Evolutionary conservation across 1,140 invertebrate genomes (phyloP), one percentile per base, ranked within the genome.

Genomic region (Nomia melanderi): DNA sequence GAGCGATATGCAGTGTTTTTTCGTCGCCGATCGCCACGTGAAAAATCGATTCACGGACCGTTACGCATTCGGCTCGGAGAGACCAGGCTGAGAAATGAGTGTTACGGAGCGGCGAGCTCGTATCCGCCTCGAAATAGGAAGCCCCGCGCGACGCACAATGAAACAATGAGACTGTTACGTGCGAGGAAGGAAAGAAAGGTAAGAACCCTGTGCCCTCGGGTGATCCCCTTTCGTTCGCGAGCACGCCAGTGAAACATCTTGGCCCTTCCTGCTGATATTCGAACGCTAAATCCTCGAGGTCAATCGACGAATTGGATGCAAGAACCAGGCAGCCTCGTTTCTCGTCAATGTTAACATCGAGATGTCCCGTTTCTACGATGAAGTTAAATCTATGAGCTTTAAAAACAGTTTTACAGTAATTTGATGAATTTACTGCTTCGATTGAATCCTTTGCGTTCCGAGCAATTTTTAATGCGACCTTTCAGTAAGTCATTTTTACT

Each of bases 31-130:
- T 82, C 72, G 64, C 36, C 72, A 64, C 7, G 44, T 83, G 77
- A 84, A 79, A 84, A 84, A 83, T 84, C 78, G 57, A 57, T 79
- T 80, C 77, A 84, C 77, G 81, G 81, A 67, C 82, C 82, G 82
- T 84, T 84, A 83, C 81, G 25, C 59, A 77, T 84, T 63, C 72
- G 74, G 81, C 56, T 47, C 81, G 62, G 11, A 66, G 56, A 44
- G 31, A 79, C 50, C n/a, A 17, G 33, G 39, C 59, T 73, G 69
- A 78, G 56, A 78, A 81, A 77, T 57, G 76, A 54, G 14, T 70
- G 66, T 77, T 70, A 57, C 80, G 76, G 56, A 39, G 70, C 80
- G 71, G 25, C 77, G 82, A 82, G 78, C 63, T 65, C 69, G 69
- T 63, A 83, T 82, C 80, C 81, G 69, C 64, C 62, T 71, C 63